phyloP scores from a whole-genome alignment of 2,113 vertebrate species.

The Myrmecophaga tridactyla region DNA sequence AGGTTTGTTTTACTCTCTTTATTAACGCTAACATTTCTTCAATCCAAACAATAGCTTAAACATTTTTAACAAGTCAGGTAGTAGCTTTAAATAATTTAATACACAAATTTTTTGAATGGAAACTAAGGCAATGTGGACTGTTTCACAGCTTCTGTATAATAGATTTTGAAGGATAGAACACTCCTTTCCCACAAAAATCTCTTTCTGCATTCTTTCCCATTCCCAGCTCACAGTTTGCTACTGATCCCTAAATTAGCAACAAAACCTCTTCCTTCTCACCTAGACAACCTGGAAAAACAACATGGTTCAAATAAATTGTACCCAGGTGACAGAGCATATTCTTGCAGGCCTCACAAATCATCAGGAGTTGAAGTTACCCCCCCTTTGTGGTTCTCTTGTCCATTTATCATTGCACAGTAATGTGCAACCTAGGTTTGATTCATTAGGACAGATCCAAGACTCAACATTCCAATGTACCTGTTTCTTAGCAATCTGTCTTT shows the following conservation, averaged over 20 bases:
- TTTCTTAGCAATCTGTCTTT: constrained; percentile 68
- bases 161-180: no score
- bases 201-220: no score
- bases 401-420: no score
- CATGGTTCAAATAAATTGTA: constrained; percentile 48
- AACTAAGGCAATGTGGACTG: neutral
- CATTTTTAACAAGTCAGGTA: neutral
- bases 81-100: neutral
- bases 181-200: no score
- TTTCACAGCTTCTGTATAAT: neutral
- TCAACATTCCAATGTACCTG: constrained; percentile 66
- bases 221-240: no score
- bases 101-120: neutral
- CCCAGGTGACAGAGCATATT: constrained; percentile 35
- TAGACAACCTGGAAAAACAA: neutral
- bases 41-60: neutral
- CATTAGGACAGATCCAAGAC: constrained; percentile 49
- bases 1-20: neutral
- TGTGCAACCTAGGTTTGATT: no score
- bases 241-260: no score
- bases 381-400: no score
- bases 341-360: constrained; percentile 50
- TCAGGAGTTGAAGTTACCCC: constrained; percentile 45
- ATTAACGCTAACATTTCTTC: neutral
- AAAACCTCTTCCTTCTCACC: neutral